These are phyloP conservation scores for Pseudonaja textilis DNA, from an alignment of 2,113 vertebrate species.

Conservation along the genomic window DNA sequence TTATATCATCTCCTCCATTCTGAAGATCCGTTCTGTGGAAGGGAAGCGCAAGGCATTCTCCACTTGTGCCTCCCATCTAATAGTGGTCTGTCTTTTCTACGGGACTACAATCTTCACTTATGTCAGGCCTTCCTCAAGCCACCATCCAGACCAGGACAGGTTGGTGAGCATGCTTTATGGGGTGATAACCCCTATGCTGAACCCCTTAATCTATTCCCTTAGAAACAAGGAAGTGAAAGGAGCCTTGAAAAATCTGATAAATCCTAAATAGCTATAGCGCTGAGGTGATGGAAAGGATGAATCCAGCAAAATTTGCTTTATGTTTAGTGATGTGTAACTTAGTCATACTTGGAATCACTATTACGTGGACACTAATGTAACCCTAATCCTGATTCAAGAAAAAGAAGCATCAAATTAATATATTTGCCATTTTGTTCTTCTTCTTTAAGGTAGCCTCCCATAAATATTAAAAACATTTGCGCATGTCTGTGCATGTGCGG, in stretches of 20 bases:
- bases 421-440: no score
- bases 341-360: no score
- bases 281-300: background rate
- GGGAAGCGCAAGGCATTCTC: slow-evolving; percentile 45
- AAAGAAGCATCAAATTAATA: no score
- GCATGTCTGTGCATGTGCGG: no score
- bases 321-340: no score
- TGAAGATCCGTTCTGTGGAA: slow-evolving; percentile 38
- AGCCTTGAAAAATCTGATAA: background rate
- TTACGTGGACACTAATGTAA: no score
- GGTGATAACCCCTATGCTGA: slow-evolving; percentile 40
- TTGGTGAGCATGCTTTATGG: slow-evolving; percentile 36
- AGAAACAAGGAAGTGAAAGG: slow-evolving; percentile 27
- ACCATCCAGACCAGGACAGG: slow-evolving; percentile 33
- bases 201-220: slow-evolving; percentile 32
- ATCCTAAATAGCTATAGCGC: background rate
- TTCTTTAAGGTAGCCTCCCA: no score
- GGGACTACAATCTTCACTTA: slow-evolving; percentile 45
- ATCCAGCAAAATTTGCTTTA: background rate
- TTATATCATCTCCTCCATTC: no score
- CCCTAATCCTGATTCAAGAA: no score
- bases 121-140: slow-evolving; percentile 26
- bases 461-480: no score
- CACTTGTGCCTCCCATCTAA: slow-evolving; percentile 49
- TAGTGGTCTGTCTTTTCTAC: slow-evolving; percentile 40